Base-by-base conservation (phyloP, 23 tunicate species). In the Ascidia mentula region DNA sequence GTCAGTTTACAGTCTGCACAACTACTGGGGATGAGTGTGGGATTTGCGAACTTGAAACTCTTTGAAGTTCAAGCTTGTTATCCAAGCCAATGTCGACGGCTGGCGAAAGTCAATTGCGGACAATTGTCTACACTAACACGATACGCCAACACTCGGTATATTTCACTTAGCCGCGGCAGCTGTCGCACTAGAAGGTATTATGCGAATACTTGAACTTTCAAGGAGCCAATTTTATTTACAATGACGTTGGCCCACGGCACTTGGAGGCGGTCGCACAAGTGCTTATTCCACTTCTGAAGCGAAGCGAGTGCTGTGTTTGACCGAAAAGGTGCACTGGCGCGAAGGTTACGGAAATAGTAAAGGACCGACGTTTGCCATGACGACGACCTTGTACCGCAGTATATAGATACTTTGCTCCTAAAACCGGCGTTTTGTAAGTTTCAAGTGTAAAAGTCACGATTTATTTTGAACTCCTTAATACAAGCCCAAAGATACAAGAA, bases 161-260 rank as follows among this genome's bases (percentile, higher is more conserved):
- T 34, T 36, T 34, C 32, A 34, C 39, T n/a, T n/a, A 71, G 74
- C 35, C 39, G 35, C 74, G 18, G 39, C 74, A 71, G 74, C 74
- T 71, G 74, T 71, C 74, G 74, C 74, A 71, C 74, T 71, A 34
- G 74, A 71, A 9, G 74, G 38, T 34, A 34, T 34, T 71, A 34
- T 34, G 7, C 39, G 39, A 71, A 71, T 71, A 36, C 74, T 71
- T 71, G 74, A 71, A 69, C 74, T 9, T 71, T 71, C 74, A 71
- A 71, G 74, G 74, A 53, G 74, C 74, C 74, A 71, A 71, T 71
- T 71, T 34, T 12, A 71, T 34, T 22, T 34, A 71, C 74, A 71
- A 71, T 36, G 39, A 36, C 74, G 36, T 28, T 20, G 74, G 74
- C 30, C 74, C 36, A 18, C 24, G n/a, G 65, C 65, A 53, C 65